Evolutionary conservation across 2,888 invertebrate genomes (phyloP), one percentile per base, ranked within the genome.

Genomic region (Horisme vitalbata): DNA sequence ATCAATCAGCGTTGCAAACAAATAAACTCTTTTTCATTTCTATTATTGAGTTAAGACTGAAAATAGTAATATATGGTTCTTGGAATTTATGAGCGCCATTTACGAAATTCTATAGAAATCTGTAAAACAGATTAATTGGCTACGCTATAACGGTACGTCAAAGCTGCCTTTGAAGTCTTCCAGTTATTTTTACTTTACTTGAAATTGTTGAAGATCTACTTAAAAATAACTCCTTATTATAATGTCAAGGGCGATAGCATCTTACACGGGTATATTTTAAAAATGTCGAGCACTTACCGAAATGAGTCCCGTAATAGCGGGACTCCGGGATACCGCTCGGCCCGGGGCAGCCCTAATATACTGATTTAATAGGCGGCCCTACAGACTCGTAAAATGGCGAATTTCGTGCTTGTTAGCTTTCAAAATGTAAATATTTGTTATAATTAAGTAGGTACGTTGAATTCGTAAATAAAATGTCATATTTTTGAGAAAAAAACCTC

Each of bases 381-480:
- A 9, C n/a, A 31, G 13, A 15, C 26, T 43, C 35, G 30, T 43
- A 35, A 43, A 43, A 30, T 31, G 45, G 10, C 11, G 21, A 45
- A 37, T 45, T 45, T 33, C 20, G n/a, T 21, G 26, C 36, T 44
- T 37, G 26, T 37, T 36, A 36, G 20, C 32, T 10, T 26, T 26
- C 12, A 33, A 37, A 45, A 45, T 33, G 45, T 33, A 37, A 45
- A 45, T 45, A 32, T 45, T 37, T 45, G 32, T 32, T 33, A 33
- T 43, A 33, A 31, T 43, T 36, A 30, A 9, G 35, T 24, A 6
- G n/a, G n/a, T n/a, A n/a, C n/a, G n/a, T n/a, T n/a, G 30, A 24
- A 13, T 43, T 35, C 10, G 23, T 30, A 7, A 34, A 30, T 12
- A 24, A 24, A 43, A 43, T 43, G 26, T 6, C 26, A 26, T 26